Conservation (phyloP, 2,888 invertebrate genomes). For the Mantis religiosa region DNA sequence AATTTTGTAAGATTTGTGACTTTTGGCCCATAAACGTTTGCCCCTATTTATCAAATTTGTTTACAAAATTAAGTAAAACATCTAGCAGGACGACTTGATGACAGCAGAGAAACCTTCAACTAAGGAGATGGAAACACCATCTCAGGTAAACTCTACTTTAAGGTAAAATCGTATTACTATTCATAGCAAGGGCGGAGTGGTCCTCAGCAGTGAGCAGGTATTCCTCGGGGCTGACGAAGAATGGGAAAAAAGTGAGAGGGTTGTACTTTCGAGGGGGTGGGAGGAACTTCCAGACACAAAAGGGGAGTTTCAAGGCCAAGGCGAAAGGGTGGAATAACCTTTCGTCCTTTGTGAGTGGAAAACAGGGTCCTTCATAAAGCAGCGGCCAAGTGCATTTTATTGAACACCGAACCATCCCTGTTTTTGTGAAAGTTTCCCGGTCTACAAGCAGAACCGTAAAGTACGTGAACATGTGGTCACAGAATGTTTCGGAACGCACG, state of each 20-base stretch:
- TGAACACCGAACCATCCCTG: not conserved
- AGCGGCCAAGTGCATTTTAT: not conserved
- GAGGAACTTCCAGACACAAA: not conserved
- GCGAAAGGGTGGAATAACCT: not conserved
- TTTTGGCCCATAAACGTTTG: no score
- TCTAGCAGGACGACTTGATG: no score
- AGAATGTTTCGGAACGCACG: not conserved
- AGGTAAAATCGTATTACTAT: not conserved
- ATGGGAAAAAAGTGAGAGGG: not conserved
- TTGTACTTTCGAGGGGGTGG: not conserved
- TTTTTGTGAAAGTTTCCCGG: not conserved
- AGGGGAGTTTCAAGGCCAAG: not conserved
- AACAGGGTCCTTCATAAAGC: not conserved
- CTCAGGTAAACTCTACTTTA: not conserved
- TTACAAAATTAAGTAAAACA: no score
- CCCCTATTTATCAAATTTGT: no score
- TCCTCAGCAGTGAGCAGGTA: not conserved
- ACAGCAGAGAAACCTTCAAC: not conserved
- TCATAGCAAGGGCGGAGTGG: not conserved
- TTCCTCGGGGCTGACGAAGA: not conserved
- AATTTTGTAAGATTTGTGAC: no score
- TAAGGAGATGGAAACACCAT: not conserved
- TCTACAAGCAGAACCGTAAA: not conserved
- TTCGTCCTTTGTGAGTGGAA: not conserved
- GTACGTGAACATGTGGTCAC: not conserved